phyloP scores from a whole-genome alignment of 2,888 invertebrate genomes.

The Auanema freiburgensis region DNA sequence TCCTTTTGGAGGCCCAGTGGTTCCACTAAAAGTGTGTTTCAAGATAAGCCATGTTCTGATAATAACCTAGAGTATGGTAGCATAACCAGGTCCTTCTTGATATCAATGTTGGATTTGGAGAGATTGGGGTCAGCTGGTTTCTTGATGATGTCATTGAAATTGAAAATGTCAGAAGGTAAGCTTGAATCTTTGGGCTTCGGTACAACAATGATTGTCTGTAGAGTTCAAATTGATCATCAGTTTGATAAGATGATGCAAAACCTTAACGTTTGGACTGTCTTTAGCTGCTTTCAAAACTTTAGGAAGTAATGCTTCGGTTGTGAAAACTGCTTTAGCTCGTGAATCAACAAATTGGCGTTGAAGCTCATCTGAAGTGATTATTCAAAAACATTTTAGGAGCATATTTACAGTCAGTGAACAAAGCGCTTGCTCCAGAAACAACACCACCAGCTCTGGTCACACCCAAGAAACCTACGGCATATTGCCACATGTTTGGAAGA shows the following conservation, averaged over 20 bases:
- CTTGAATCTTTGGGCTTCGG: conserved; percentile 23
- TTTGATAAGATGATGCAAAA: conserved; percentile 6
- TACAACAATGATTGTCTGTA: conserved; percentile 38
- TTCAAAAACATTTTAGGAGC: too few species aligned
- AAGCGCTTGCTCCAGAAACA: conserved; percentile 47
- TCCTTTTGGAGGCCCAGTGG: conserved; percentile 60
- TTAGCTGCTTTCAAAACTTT: conserved; percentile 48
- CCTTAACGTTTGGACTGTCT: conserved; percentile 39
- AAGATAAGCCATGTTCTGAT: conserved; percentile 3
- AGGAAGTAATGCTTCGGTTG: conserved; percentile 42
- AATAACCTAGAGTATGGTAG: conserved; percentile 52
- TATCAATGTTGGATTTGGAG: conserved; percentile 34
- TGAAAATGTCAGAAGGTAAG: conserved; percentile 32
- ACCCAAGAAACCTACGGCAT: conserved; percentile 44
- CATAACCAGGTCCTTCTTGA: conserved; percentile 45
- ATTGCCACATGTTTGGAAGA: conserved; percentile 41
- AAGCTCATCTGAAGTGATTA: conserved; percentile 46
- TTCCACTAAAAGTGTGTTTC: conserved; percentile 44
- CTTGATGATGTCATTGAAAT: conserved; percentile 36
- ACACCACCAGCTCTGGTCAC: conserved; percentile 37
- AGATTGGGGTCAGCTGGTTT: conserved; percentile 26
- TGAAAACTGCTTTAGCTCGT: conserved; percentile 47
- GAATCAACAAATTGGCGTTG: conserved; percentile 54
- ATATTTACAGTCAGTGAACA: conserved; percentile 51
- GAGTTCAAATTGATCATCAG: background rate